Percentiles rank a stretch among this genome's conserved stretches.
phyloP scores from a whole-genome alignment of 2,113 vertebrate species.

The Rhinichthys klamathensis region DNA sequence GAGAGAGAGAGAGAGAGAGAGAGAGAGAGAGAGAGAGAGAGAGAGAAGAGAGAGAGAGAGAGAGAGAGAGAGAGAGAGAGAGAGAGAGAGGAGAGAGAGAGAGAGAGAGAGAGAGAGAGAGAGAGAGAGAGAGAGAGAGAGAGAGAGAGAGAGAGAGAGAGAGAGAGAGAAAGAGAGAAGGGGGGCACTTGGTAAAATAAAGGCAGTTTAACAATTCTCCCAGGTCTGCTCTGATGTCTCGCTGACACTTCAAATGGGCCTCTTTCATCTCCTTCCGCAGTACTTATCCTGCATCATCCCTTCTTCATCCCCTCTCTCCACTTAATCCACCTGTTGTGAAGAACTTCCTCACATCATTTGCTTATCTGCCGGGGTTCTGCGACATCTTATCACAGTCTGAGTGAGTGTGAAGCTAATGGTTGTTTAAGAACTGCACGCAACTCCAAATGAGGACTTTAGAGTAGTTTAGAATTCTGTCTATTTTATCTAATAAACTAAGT shows the following conservation, averaged over 20 bases:
- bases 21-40: background rate
- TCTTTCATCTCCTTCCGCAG: slow-evolving; percentile 57
- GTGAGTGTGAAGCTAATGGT: slow-evolving; percentile 31
- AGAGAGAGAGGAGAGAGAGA: background rate
- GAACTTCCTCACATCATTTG: slow-evolving; percentile 51
- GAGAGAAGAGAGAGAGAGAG: background rate
- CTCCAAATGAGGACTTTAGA: background rate
- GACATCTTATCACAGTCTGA: slow-evolving; percentile 41
- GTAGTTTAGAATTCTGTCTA: background rate
- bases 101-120: background rate
- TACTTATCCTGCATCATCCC: slow-evolving; percentile 60
- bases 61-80: background rate
- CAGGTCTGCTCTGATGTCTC: slow-evolving; percentile 49
- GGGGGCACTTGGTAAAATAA: slow-evolving; percentile 56
- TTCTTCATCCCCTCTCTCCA: slow-evolving; percentile 51
- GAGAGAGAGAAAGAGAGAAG: background rate
- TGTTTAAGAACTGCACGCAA: slow-evolving; percentile 5
- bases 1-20: background rate
- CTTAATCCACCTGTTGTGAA: slow-evolving; percentile 55
- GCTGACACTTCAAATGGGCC: slow-evolving; percentile 60
- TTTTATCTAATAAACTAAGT: background rate
- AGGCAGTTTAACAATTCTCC: slow-evolving; percentile 60
- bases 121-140: background rate
- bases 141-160: background rate
- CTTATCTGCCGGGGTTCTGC: slow-evolving; percentile 35